A percentile compares a stretch with the other conserved stretches of the same genome.
Conservation (phyloP, 2,797 vertebrate species). For the Hapalemur alaotrensis region DNA sequence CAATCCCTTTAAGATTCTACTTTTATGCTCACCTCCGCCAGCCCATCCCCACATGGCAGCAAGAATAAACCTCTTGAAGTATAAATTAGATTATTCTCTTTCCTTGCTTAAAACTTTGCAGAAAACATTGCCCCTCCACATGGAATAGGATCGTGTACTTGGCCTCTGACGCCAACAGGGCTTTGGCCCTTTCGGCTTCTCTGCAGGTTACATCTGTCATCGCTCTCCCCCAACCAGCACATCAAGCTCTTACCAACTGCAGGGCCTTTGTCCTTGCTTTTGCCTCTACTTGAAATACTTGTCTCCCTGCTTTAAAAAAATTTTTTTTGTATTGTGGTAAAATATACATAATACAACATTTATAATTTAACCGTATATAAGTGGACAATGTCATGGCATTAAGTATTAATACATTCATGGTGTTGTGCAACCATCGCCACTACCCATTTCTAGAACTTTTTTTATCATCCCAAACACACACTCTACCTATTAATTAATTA, state of each 20-base stretch:
- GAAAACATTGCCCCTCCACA: not conserved
- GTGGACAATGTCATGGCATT: not conserved
- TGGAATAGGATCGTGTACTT: not conserved
- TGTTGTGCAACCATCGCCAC: not conserved
- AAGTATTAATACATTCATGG: not conserved
- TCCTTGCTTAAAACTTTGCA: not conserved
- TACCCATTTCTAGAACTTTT: not conserved
- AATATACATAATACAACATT: not conserved
- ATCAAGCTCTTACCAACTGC: not conserved
- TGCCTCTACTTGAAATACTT: not conserved
- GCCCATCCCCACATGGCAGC: not conserved
- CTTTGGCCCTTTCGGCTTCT: not conserved
- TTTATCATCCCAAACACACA: not conserved
- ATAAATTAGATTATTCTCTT: not conserved
- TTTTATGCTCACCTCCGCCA: too few relatives aligned
- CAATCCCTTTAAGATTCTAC: not conserved
- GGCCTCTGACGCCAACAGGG: not conserved
- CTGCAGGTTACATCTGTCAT: not conserved
- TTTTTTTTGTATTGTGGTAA: not conserved
- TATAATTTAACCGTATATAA: not conserved
- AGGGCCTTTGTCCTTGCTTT: not conserved
- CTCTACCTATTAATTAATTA: not conserved
- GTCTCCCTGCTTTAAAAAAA: not conserved
- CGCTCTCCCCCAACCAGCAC: not conserved
- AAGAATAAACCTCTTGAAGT: not conserved